These are phyloP conservation scores for Trachemys scripta DNA, from an alignment of 2,113 vertebrate genomes.

Conservation along the genomic window DNA sequence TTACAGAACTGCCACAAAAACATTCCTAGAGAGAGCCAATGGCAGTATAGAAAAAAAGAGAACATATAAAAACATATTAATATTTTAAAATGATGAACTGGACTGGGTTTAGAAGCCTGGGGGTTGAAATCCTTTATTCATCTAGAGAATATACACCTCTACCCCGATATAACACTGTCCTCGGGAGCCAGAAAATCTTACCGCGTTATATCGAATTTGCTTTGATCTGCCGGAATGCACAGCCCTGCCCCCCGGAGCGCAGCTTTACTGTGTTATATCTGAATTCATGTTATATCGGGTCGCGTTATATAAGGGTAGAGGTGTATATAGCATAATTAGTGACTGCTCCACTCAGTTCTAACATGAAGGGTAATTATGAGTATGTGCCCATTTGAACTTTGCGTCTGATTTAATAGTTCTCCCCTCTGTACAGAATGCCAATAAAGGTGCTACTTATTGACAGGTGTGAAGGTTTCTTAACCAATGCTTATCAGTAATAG, in stretches of 20 bases:
- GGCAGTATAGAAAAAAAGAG: background rate
- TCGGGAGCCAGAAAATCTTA: too few relatives aligned
- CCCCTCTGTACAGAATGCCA: background rate
- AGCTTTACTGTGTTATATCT: too few relatives aligned
- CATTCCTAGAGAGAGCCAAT: slow-evolving; percentile 86
- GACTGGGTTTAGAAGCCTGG: background rate
- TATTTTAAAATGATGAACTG: background rate
- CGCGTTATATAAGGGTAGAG: too few relatives aligned
- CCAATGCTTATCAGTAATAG: background rate
- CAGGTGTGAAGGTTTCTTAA: background rate
- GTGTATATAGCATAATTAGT: accelerated
- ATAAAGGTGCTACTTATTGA: background rate
- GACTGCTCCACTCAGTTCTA: background rate
- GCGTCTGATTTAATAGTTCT: background rate
- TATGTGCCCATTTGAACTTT: background rate
- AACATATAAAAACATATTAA: background rate
- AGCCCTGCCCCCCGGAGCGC: too few relatives aligned
- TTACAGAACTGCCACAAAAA: slow-evolving; percentile 96
- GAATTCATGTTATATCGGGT: too few relatives aligned
- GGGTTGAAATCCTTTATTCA: background rate
- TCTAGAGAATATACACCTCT: background rate
- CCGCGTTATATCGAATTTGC: too few relatives aligned
- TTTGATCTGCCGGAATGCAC: too few relatives aligned
- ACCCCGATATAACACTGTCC: too few relatives aligned
- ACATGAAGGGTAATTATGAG: background rate